Base-by-base conservation (phyloP, 1,140 invertebrate species). In the Drosophila navojoa region DNA sequence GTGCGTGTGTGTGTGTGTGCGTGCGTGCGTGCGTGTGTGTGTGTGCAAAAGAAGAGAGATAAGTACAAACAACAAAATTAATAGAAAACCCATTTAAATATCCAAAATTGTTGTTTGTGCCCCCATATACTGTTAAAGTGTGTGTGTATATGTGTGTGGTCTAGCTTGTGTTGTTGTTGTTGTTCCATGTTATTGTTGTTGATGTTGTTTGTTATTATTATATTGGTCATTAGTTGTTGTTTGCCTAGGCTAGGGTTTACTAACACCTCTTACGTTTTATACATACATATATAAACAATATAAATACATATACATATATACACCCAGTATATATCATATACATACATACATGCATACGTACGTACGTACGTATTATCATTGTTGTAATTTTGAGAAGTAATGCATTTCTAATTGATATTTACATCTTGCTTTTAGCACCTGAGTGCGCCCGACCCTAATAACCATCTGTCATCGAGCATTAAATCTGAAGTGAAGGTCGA, bases 381-480 rank as follows among this genome's bases (percentile, higher is more conserved):
- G 6, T 32, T 32, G 9, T 9, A 32, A 32, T 32, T 35, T 40
- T 29, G 19, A 47, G 11, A 29, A 10, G 19, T 16, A 47, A 29
- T 6, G 2, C 27, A 40, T 58, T n/a, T 32, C 62, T 86, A 87
- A 87, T 81, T 44, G 25, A 10, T 47, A 67, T 59, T 11, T 22
- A 59, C 71, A 71, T 91, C 62, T 89, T 81, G 58, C 59, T 85
- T 90, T 55, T 77, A 92, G 91, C 91, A 90, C 77, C 92, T 91
- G 85, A 92, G 80, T 91, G 92, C 90, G 78, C 90, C 90, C 62
- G 92, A 92, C 89, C 90, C 87, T 90, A 92, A 89, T 90, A 92
- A 92, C 78, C 91, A 92, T 79, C 84, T 91, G 76, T 84, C 81
- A 72, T 85, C 86, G 80, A 84, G 73, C 80, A 76, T 80, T 58